Evolutionary conservation across 2,888 invertebrate species (phyloP), one percentile per base, ranked within the genome.

Genomic region (Agriopis marginaria): DNA sequence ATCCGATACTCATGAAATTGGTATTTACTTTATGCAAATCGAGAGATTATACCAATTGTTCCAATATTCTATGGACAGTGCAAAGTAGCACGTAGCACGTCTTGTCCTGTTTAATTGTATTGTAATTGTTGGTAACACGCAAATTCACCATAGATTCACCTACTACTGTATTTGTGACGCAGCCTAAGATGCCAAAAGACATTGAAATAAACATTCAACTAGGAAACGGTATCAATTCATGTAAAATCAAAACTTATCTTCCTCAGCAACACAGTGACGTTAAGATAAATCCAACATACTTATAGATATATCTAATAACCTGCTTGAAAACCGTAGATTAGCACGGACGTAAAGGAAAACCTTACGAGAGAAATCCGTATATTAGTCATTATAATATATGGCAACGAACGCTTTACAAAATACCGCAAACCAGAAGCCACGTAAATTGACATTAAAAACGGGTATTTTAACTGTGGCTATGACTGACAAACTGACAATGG

Each of bases 11-110:
- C 75, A 79, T 80, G 61, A 70, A 79, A 70, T 69, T 68, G 72
- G 75, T 73, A 82, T 80, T 77, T 74, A 68, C 63, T 73, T 65
- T 68, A 74, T 76, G 72, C 63, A 66, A 73, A 71, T 64, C 11
- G 7, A 55, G 60, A 58, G 17, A 55, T 69, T 66, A 67, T 71
- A 66, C 63, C 66, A 54, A 68, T 73, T 74, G 71, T 76, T 72
- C 58, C 44, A 61, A 68, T 67, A 74, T 72, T 71, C 66, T 42
- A 47, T 61, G 65, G 23, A 47, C 59, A 9, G 40, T 50, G 53
- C 54, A 66, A 63, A 54, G 65, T 63, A 8, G 44, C 62, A 61
- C 53, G 61, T 61, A 67, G 11, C 54, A 32, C 14, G 55, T 12
- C n/a, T 11, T 54, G 44, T 62, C 42, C 55, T 44, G 55, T 14